Evolutionary conservation across 2,888 invertebrate species (phyloP).

Genomic region (Andricus quercusramuli): DNA sequence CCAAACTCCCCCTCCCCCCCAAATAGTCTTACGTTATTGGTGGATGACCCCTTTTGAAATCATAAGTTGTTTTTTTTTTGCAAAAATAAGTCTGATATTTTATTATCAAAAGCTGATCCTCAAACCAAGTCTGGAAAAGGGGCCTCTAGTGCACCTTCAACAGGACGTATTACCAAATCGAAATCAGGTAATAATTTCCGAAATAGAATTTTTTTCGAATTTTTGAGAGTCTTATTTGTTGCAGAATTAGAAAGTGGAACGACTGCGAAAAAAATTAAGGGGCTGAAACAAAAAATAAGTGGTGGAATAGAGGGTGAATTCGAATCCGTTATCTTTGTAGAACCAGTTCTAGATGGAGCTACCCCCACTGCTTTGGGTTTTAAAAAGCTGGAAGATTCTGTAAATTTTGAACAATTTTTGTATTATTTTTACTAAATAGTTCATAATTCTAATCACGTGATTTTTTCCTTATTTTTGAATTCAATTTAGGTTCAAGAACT

Average conservation of each 20-base stretch:
- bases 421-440: not conserved
- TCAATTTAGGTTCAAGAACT: slow-evolving; percentile 69
- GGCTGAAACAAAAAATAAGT: slow-evolving; percentile 56
- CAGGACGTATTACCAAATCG: not conserved
- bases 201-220: not conserved
- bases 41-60: no score
- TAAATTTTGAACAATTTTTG: slow-evolving; percentile 43
- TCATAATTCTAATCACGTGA: no score
- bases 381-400: slow-evolving; percentile 63
- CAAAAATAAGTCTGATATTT: not conserved
- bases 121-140: not conserved
- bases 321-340: slow-evolving; percentile 63
- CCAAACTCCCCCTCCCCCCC: no score
- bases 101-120: not conserved
- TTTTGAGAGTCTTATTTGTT: not conserved
- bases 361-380: slow-evolving; percentile 62
- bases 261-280: slow-evolving; percentile 49
- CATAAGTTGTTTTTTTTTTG: not conserved
- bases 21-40: no score
- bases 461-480: not conserved
- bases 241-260: slow-evolving; percentile 23
- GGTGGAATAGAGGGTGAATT: slow-evolving; percentile 49
- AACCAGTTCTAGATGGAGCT: slow-evolving; percentile 60
- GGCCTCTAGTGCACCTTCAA: not conserved
- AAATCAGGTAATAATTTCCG: not conserved